Percentiles rank a stretch among this genome's conserved stretches.
Evolutionary conservation across 2,113 vertebrate genomes (phyloP).

Genomic region (Pungitius pungitius): DNA sequence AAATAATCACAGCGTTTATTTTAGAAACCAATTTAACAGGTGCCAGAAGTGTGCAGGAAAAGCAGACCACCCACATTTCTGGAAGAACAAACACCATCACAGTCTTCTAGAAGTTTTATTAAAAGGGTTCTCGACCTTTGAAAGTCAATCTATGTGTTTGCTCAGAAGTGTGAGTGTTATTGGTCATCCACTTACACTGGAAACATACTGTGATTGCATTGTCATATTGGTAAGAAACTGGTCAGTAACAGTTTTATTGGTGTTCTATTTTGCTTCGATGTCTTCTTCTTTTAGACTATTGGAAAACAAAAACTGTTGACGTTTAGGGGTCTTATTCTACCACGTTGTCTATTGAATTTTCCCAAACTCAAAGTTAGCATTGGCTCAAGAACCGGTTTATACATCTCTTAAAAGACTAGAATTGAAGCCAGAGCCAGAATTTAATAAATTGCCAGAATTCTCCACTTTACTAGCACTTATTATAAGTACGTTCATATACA

Average conservation of each 20-base stretch:
- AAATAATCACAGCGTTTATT: conserved; percentile 21
- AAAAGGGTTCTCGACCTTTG: not conserved
- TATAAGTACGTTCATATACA: too few species aligned
- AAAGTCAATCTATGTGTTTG: not conserved
- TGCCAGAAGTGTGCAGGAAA: conserved; percentile 9
- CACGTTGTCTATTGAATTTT: too few species aligned
- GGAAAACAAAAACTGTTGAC: not conserved
- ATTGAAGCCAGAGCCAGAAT: too few species aligned
- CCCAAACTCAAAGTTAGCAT: not conserved
- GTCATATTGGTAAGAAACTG: not conserved
- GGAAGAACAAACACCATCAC: not conserved
- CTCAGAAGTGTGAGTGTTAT: not conserved
- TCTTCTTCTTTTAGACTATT: not conserved
- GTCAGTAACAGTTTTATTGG: not conserved
- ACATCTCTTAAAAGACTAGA: too few species aligned
- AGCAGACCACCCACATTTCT: not conserved
- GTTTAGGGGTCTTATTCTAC: not conserved
- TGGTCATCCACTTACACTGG: not conserved
- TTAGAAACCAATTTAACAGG: conserved; percentile 25
- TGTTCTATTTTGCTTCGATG: not conserved
- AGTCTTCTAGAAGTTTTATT: not conserved
- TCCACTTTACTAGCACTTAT: too few species aligned
- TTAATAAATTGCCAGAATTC: too few species aligned
- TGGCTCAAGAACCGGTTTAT: too few species aligned
- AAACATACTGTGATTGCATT: not conserved